Percentiles rank a stretch among this genome's conserved stretches.
Conservation (phyloP, 2,888 invertebrate species). For the Limnephilus marmoratus region DNA sequence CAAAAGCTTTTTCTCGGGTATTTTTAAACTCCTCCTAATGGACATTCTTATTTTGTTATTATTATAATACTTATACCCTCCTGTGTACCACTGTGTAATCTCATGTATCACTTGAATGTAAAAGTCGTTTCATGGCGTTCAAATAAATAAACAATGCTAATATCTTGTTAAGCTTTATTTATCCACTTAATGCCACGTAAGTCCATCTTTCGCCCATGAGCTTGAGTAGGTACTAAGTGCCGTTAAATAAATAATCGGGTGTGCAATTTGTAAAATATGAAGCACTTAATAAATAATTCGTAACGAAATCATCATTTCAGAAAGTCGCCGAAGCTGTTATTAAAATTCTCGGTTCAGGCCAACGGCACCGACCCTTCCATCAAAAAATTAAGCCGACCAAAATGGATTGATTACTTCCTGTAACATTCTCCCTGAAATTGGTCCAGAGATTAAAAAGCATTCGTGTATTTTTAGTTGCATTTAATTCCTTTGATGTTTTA, state of each 20-base stretch:
- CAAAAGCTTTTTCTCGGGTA: no score
- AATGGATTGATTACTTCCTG: neutral
- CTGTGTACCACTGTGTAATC: no score
- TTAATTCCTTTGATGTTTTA: neutral
- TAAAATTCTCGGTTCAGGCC: neutral
- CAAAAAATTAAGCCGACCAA: neutral
- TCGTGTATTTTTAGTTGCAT: neutral
- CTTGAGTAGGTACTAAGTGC: neutral
- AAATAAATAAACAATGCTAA: neutral
- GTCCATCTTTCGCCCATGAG: neutral
- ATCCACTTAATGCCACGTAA: neutral
- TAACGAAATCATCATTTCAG: neutral
- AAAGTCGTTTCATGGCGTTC: no score
- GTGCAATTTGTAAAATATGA: neutral
- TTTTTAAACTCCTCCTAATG: no score
- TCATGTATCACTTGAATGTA: no score
- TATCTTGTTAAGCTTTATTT: neutral
- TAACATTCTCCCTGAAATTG: neutral
- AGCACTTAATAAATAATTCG: neutral
- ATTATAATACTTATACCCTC: no score
- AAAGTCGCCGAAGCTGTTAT: neutral
- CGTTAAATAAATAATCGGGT: neutral
- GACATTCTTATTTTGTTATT: no score
- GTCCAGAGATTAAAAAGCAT: neutral
- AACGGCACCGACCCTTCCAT: neutral